Percentiles rank a stretch among this genome's conserved stretches.
Evolutionary conservation across 2,113 vertebrate genomes (phyloP).

Genomic region (Thomomys bottae): DNA sequence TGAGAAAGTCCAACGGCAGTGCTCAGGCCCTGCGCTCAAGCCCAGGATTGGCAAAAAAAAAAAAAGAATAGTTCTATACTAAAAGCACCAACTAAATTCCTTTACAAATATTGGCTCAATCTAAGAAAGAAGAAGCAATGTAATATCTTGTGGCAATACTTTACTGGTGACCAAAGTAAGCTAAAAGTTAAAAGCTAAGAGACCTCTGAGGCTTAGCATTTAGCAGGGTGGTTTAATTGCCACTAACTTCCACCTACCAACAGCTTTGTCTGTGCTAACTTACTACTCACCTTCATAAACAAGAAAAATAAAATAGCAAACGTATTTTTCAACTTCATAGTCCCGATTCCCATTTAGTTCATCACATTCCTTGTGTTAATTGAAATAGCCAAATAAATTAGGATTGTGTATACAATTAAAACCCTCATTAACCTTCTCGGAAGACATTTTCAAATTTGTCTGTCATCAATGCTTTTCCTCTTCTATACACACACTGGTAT

Average conservation of each 20-base stretch:
- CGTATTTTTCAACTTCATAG: neutral
- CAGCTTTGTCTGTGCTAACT: neutral
- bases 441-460: neutral
- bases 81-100: neutral
- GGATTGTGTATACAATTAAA: neutral
- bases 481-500: neutral
- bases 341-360: neutral
- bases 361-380: neutral
- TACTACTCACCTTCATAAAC: neutral
- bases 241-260: neutral
- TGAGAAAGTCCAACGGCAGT: too few relatives aligned
- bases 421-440: neutral
- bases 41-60: too few relatives aligned
- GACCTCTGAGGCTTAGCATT: neutral
- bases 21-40: too few relatives aligned
- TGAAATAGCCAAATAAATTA: neutral
- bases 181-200: neutral
- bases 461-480: neutral
- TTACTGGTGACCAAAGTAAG: neutral
- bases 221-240: neutral
- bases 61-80: neutral
- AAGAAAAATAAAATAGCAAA: conserved; percentile 1
- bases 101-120: neutral
- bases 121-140: neutral
- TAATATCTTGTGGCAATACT: neutral